Base-by-base conservation (phyloP, 2,888 invertebrate species). In the Cheilosia impressa region DNA sequence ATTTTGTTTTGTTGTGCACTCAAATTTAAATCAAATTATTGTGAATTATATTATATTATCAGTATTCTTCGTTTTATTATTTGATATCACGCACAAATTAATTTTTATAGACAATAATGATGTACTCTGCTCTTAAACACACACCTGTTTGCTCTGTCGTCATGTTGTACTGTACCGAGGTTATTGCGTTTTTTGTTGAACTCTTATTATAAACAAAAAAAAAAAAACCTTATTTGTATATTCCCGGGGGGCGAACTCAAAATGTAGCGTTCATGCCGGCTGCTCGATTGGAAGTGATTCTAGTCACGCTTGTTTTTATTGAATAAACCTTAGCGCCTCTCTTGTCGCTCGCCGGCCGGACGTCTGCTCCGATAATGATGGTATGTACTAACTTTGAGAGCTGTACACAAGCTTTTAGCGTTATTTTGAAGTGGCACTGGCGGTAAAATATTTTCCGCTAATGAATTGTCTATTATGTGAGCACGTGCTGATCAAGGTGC, bases 81-180 rank as follows among this genome's bases (percentile, higher is more conserved):
- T 17, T 27, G 19, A 34, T 50, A 38, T 31, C 52, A 66, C 52
- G 24, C 52, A 41, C 52, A 53, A 41, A 53, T n/a, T 10, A 63
- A 19, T 45, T 7, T 7, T 13, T 19, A 19, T 13, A 15, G 17
- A 57, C 5, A 1, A 43, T 22, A 1, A 53, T 22, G 41, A 43
- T 53, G 27, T n/a, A 41, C 31, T 60, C 5, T 52, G 15, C 57
- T 52, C 15, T 52, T 9, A 45, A 50, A 47, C 47, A 71, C 84
- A 60, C 84, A 84, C 84, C 84, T 84, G 84, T 57, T 71, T 60
- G 9, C n/a, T 80, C 71, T 13, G 58, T 45, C 31, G 75, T 60
- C 84, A 84, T 52, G 2, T 80, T 58, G 58, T 34, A 38, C 0
- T 52, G 31, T 17, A 55, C 27, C 15, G 38, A 45, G 19, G 19